These are phyloP conservation scores for Campylorhamphus procurvoides DNA, from an alignment of 2,113 vertebrate species.

Conservation along the genomic window DNA sequence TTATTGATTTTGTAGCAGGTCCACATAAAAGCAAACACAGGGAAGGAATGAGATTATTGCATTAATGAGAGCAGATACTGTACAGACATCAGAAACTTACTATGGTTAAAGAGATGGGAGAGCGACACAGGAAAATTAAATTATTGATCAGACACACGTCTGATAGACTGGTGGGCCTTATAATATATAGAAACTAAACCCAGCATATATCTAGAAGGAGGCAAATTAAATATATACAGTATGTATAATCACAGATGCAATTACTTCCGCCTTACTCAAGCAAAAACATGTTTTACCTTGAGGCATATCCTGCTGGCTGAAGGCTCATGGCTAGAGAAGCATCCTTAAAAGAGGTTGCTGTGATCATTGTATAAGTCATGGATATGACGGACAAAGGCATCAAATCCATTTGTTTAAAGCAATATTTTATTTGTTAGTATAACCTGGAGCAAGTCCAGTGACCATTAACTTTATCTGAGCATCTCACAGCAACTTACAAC, in stretches of 20 bases:
- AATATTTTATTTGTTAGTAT: background rate
- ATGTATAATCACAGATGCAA: background rate
- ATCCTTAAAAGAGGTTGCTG: background rate
- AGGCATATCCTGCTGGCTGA: background rate
- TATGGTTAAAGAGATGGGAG: background rate
- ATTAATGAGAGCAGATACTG: background rate
- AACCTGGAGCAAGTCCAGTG: background rate
- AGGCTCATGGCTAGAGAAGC: background rate
- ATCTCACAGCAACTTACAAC: background rate
- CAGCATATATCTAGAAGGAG: background rate
- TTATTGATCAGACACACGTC: background rate
- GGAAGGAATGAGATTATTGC: background rate
- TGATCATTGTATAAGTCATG: background rate
- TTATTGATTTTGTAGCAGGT: background rate
- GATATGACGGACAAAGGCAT: background rate
- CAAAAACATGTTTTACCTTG: background rate
- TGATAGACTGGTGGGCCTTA: background rate
- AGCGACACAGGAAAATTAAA: constrained; percentile 6
- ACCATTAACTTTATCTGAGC: constrained; percentile 41
- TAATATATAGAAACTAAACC: background rate
- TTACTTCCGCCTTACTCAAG: background rate
- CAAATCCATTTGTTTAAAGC: constrained; percentile 1
- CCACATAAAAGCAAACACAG: background rate
- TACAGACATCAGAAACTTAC: background rate
- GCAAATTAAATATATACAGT: background rate